phyloP scores from a whole-genome alignment of 2,888 invertebrate species.

The Polyploca ridens region DNA sequence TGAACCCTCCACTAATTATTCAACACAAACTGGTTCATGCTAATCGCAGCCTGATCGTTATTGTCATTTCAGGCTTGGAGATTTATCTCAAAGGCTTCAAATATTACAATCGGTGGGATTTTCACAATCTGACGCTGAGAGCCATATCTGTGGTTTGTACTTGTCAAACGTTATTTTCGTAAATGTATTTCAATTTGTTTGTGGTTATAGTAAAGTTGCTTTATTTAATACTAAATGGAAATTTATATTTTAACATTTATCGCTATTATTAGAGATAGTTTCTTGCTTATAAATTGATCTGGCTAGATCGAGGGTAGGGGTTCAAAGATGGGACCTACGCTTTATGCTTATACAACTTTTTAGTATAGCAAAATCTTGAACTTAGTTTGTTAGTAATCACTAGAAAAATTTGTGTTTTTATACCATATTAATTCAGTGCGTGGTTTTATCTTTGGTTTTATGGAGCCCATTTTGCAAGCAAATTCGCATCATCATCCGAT shows the following conservation, averaged over 20 bases:
- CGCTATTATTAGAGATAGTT: too few relatives aligned
- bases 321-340: too few relatives aligned
- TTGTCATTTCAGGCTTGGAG: constrained; percentile 54
- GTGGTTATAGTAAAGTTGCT: neutral
- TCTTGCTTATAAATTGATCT: too few relatives aligned
- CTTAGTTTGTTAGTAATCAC: too few relatives aligned
- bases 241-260: too few relatives aligned
- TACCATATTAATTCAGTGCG: neutral
- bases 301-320: too few relatives aligned
- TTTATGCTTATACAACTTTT: too few relatives aligned
- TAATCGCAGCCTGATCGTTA: constrained; percentile 6
- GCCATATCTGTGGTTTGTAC: constrained; percentile 66
- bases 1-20: constrained; percentile 20
- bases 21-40: neutral
- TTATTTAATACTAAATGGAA: neutral
- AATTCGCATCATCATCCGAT: too few relatives aligned
- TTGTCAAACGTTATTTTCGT: constrained; percentile 7
- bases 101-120: constrained; percentile 74
- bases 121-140: constrained; percentile 71
- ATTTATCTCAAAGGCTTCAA: constrained; percentile 57
- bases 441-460: too few relatives aligned
- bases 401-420: too few relatives aligned
- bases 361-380: too few relatives aligned
- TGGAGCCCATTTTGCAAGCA: too few relatives aligned
- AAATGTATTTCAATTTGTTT: constrained; percentile 8